These are phyloP conservation scores for Abrostola tripartita DNA, from an alignment of 2,888 invertebrate genomes.

Conservation along the genomic window DNA sequence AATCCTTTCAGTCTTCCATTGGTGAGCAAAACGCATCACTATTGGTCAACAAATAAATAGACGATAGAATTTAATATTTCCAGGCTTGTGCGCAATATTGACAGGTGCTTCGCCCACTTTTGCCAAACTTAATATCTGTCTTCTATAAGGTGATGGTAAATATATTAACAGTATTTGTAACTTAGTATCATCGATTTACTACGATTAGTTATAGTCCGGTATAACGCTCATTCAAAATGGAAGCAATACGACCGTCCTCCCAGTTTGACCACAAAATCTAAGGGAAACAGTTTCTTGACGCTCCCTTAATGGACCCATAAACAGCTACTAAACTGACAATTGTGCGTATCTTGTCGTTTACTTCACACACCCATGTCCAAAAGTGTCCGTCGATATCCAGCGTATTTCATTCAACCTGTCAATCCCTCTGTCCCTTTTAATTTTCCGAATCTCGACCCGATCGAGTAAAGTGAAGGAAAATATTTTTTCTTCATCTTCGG, in stretches of 20 bases:
- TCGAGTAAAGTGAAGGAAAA: conserved; percentile 37
- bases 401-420: conserved; percentile 47
- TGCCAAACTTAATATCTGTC: conserved; percentile 24
- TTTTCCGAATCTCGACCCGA: conserved; percentile 43
- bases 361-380: conserved; percentile 33
- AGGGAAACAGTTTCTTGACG: no score
- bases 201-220: no score
- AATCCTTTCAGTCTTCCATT: conserved; percentile 6
- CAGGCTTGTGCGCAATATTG: neutral
- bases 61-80: conserved; percentile 19
- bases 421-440: conserved; percentile 47
- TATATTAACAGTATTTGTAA: no score
- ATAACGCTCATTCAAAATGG: no score
- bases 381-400: conserved; percentile 28
- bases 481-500: conserved; percentile 27
- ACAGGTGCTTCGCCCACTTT: conserved; percentile 7
- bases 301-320: no score
- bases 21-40: conserved; percentile 9
- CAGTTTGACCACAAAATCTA: no score
- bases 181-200: no score
- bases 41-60: conserved; percentile 18
- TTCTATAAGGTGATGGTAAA: no score
- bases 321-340: conserved; percentile 2
- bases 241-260: no score
- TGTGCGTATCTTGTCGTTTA: conserved; percentile 32